A percentile compares a stretch with the other conserved stretches of the same genome.
Conservation (phyloP, 2,888 invertebrate genomes). For the Mythimna impura region DNA sequence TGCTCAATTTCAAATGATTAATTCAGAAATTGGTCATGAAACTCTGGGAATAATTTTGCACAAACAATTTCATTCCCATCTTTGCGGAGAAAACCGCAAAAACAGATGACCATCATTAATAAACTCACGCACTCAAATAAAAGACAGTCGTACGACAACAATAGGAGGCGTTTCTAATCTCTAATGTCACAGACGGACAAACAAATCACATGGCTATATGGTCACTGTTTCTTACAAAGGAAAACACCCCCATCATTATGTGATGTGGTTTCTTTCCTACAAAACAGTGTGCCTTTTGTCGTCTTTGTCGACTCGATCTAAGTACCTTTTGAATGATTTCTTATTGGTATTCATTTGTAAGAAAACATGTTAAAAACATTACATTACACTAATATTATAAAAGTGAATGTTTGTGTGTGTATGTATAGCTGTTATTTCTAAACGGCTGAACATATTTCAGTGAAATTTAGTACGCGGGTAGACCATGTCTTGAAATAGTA, state of each 20-base stretch:
- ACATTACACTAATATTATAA: too few species aligned
- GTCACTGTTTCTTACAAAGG: constrained; percentile 16
- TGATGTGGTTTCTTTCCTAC: not conserved
- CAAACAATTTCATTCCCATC: constrained; percentile 15
- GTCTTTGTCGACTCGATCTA: not conserved
- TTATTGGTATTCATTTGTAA: not conserved
- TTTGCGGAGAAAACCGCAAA: not conserved
- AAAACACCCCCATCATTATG: not conserved
- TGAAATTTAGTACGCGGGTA: too few species aligned
- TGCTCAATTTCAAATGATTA: too few species aligned
- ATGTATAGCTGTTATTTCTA: too few species aligned
- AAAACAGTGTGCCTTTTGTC: constrained; percentile 10
- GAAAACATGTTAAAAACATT: not conserved
- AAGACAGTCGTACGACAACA: constrained; percentile 40
- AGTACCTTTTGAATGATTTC: not conserved
- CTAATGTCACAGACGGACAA: constrained; percentile 29
- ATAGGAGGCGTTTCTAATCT: constrained; percentile 47
- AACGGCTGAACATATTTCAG: too few species aligned
- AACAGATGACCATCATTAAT: constrained; percentile 34
- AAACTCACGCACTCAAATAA: constrained; percentile 44
- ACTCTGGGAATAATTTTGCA: too few species aligned
- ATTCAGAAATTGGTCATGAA: too few species aligned
- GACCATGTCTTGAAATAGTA: too few species aligned
- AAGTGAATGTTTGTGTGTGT: too few species aligned
- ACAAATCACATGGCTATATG: constrained; percentile 39